Conservation (phyloP, 2,888 invertebrate species). For the Rhodophaea formosa region DNA sequence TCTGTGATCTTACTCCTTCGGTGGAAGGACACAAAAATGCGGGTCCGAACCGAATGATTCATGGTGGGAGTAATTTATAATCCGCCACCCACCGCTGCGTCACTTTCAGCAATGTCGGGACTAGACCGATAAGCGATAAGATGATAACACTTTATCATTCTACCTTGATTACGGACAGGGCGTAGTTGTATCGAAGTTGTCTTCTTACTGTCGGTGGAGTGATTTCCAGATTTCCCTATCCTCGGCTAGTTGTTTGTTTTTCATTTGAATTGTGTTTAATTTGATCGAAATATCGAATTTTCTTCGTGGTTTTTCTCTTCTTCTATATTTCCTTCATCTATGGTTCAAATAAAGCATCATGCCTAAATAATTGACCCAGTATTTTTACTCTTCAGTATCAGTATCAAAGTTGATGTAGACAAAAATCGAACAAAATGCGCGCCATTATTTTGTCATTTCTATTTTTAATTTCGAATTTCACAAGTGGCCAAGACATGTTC, state of each 20-base stretch:
- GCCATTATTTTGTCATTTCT: constrained; percentile 50
- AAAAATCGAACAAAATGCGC: constrained; percentile 53
- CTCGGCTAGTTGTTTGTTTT: no score
- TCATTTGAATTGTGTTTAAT: no score
- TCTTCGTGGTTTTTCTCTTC: no score
- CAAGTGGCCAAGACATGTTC: constrained; percentile 44
- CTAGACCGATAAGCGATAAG: constrained; percentile 63
- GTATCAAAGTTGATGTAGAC: constrained; percentile 33
- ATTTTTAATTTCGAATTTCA: constrained; percentile 51
- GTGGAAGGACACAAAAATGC: constrained; percentile 9
- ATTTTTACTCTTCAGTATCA: no score
- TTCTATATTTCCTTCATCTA: no score
- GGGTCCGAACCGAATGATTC: constrained; percentile 12
- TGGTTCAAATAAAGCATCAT: no score
- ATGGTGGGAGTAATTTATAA: constrained; percentile 18
- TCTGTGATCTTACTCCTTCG: not conserved
- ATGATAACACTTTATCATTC: constrained; percentile 72
- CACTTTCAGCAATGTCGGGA: constrained; percentile 67
- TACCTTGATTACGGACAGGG: constrained; percentile 56
- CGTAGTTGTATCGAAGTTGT: constrained; percentile 46
- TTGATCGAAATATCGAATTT: no score
- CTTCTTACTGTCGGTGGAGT: no score
- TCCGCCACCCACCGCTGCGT: constrained; percentile 51
- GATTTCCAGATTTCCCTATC: no score
- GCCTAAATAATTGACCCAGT: no score